Conservation (phyloP, 1,140 invertebrate species). For the Bombus terrestris region DNA sequence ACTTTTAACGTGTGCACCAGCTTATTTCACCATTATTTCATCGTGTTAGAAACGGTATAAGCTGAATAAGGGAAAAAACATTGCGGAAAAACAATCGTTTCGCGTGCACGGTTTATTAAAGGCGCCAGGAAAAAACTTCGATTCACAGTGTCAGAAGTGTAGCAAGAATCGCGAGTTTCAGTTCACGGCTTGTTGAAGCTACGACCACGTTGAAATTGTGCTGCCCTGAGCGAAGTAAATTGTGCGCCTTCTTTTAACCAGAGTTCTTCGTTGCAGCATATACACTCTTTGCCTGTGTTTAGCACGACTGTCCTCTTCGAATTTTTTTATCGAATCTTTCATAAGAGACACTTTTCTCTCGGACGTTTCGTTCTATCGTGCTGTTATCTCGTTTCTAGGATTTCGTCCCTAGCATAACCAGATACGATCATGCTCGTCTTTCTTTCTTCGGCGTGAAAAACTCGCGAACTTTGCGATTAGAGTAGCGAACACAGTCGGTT, state of each 20-base stretch:
- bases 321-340: background rate
- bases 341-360: background rate
- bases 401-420: background rate
- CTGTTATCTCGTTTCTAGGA: background rate
- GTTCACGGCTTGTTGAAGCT: slow-evolving; percentile 8
- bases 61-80: background rate
- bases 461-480: background rate
- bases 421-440: background rate
- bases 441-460: background rate
- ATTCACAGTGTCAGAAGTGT: background rate
- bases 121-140: background rate
- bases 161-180: slow-evolving; percentile 10
- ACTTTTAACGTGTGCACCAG: no score
- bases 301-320: background rate
- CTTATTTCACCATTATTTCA: background rate
- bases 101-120: slow-evolving; percentile 26
- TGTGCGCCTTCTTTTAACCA: slow-evolving; percentile 4
- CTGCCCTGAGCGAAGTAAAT: background rate
- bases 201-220: slow-evolving; percentile 21
- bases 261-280: slow-evolving; percentile 3
- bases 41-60: background rate
- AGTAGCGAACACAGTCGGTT: background rate
- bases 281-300: background rate
- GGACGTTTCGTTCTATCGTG: background rate
- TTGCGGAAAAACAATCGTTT: background rate